These are phyloP conservation scores for Ailurus styani DNA, from an alignment of 2,113 vertebrate genomes.

Conservation along the genomic window DNA sequence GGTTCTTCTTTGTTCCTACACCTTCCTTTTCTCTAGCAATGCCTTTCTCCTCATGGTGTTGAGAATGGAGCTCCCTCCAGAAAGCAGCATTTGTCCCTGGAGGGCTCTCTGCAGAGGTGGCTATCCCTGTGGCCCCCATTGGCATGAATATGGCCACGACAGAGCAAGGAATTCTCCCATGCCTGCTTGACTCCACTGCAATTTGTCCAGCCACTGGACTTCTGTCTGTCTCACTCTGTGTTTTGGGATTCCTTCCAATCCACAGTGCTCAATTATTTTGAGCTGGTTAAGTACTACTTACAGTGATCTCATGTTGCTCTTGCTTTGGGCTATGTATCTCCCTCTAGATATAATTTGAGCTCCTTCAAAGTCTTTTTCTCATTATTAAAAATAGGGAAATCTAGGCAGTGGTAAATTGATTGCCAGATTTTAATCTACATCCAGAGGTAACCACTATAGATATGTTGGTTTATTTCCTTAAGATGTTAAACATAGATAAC, in stretches of 20 bases:
- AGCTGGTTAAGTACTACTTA: background rate
- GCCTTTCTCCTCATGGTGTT: background rate
- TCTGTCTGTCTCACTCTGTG: background rate
- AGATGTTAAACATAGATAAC: background rate
- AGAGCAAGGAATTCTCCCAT: background rate
- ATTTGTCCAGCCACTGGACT: background rate
- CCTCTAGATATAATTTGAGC: background rate
- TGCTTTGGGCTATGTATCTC: background rate
- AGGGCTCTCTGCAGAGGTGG: background rate
- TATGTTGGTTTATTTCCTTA: background rate
- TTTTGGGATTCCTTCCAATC: background rate
- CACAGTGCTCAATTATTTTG: background rate
- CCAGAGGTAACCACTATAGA: background rate
- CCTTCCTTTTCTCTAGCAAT: fast-evolving
- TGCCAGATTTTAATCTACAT: background rate
- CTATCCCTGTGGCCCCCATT: no score
- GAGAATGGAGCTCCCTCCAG: background rate
- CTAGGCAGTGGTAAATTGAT: background rate
- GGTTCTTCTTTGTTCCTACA: background rate
- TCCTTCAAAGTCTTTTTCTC: background rate
- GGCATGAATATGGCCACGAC: no score
- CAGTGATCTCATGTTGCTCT: background rate
- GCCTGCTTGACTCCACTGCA: no score
- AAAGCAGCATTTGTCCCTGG: background rate
- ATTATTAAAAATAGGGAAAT: constrained; percentile 1